Evolutionary conservation across 2,113 vertebrate genomes (phyloP), one percentile per base, ranked within the genome.

Genomic region (Thunnus thynnus): DNA sequence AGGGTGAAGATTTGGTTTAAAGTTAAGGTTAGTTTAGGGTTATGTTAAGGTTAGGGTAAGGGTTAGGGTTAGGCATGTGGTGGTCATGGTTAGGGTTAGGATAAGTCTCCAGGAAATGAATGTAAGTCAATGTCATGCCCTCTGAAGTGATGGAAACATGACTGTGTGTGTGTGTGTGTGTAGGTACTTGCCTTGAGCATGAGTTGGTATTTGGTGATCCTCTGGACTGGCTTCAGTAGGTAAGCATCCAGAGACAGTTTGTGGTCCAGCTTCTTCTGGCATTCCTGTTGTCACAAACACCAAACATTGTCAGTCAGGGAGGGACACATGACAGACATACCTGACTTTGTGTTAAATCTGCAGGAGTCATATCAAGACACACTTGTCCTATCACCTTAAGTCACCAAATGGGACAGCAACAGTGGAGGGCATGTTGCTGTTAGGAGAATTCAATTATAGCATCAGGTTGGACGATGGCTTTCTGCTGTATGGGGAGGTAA

Each of bases 141-240:
- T 22, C 22, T 22, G 22, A 22, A 22, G 22, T 22, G 22, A 22
- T 22, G 22, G 22, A 22, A 22, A 22, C 22, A 22, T 22, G 22
- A 22, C 22, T 22, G 22, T 22, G 22, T 22, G 22, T 22, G 22
- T 57, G 16, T 1, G 17, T n/a, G 20, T 58, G 2, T 13, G 55
- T 22, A 18, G n/a, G 3, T 47, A 27, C 5, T 79, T 89, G 95
- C 97, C 94, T 97, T 98, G 27, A 98, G 92, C 88, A 98, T 95
- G 69, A 98, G 82, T 78, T 98, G 97, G 89, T 97, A 98, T 72
- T 98, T 98, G 48, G 97, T 98, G 91, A 98, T 97, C 78, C 97
- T 96, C 91, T 98, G 97, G 55, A 98, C 97, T 11, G 97, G 97
- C 81, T 98, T 98, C 80, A 98, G 92, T 64, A 97, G 93, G 91